Percentiles rank a stretch among this genome's conserved stretches.
Conservation (phyloP, 2,113 vertebrate genomes). For the Bujurquina vittata region DNA sequence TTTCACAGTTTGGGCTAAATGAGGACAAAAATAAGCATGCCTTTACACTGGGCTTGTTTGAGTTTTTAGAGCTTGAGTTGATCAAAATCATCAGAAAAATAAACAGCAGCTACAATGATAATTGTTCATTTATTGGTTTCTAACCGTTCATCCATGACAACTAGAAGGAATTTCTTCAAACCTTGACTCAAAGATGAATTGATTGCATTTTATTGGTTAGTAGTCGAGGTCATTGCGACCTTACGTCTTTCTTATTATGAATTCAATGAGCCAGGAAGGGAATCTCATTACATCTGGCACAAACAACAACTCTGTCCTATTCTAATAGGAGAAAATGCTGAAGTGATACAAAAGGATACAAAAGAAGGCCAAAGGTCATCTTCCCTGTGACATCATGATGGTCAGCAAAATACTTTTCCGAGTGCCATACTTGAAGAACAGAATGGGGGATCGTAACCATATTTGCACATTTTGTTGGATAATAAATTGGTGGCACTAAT, state of each 20-base stretch:
- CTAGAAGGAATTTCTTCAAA: background rate
- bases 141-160: background rate
- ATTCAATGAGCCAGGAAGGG: background rate
- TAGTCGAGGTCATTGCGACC: background rate
- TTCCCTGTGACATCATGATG: background rate
- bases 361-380: background rate
- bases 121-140: background rate
- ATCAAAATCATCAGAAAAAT: background rate
- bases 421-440: background rate
- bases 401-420: background rate
- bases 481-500: background rate
- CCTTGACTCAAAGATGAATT: background rate
- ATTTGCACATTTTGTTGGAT: background rate
- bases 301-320: background rate
- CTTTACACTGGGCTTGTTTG: background rate
- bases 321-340: background rate
- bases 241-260: background rate
- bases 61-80: background rate
- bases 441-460: background rate
- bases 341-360: background rate
- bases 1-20: background rate
- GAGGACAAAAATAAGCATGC: background rate
- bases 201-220: background rate
- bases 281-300: background rate
- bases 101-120: background rate